Base-by-base conservation (phyloP, 1,140 invertebrate genomes). In the Heliothis subflexa region DNA sequence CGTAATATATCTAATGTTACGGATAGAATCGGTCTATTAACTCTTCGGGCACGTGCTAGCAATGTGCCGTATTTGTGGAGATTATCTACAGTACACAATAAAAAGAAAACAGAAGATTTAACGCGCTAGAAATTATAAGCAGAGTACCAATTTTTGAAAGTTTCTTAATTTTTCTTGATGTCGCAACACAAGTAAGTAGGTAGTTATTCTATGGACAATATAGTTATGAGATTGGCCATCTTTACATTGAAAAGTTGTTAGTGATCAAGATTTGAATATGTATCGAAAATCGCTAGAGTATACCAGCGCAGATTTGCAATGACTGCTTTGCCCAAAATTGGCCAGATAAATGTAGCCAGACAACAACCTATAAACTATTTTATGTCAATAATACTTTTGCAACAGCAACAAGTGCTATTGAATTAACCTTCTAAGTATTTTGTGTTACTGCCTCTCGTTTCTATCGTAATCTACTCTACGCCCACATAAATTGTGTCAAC, bases 401-500 rank as follows among this genome's bases (percentile, higher is more conserved):
- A 40, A 40, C 33, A 40, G 33, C 33, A 40, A 40, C 33, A 40
- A 40, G 33, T 40, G 33, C 33, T 40, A 40, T 40, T 9, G 33
- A 66, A 40, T 66, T 16, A 18, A 21, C n/a, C 62, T 66, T 66
- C 62, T 66, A 28, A 18, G 9, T 71, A 28, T 33, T n/a, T n/a
- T 33, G 21, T 50, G 7, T 54, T 25, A 49, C 52, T 9, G 33
- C 12, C 16, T 33, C 49, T 16, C 49, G 13, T 52, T 77, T 28
- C 76, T 78, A n/a, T 79, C 68, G 72, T 86, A 85, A 88, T 86
- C 85, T 82, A 59, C 73, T 77, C 47, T 52, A 83, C 86, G 83
- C 86, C 86, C 83, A 83, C 86, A 82, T 80, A 82, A 84, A 85
- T 78, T 84, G 81, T 85, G 84, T 85, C 84, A 85, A 85, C 83